A percentile compares a stretch with the other conserved stretches of the same genome.
Conservation (phyloP, 2,888 invertebrate species). For the Monoplex corrugatus region DNA sequence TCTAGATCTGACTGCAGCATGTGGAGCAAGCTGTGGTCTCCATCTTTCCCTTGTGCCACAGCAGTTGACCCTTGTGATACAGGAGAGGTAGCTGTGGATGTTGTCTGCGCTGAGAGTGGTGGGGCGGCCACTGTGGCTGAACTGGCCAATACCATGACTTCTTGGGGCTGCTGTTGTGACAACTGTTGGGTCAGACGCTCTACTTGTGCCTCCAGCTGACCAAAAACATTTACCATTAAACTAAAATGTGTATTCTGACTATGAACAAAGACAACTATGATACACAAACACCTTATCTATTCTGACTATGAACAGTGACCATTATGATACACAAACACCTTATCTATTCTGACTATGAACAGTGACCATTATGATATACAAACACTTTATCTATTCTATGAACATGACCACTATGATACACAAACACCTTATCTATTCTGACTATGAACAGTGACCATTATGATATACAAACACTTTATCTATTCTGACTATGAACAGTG, state of each 20-base stretch:
- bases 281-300: neutral
- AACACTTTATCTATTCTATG: no score
- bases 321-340: no score
- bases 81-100: constrained; percentile 38
- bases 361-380: no score
- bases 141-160: constrained; percentile 37
- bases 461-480: no score
- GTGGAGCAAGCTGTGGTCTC: constrained; percentile 67
- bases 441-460: no score
- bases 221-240: neutral
- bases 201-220: constrained; percentile 68
- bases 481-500: no score
- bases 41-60: constrained; percentile 54
- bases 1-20: constrained; percentile 75
- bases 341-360: no score
- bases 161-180: constrained; percentile 63
- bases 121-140: neutral
- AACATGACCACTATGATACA: no score
- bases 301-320: no score
- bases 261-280: no score
- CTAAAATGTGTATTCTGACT: no score
- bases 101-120: neutral
- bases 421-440: no score
- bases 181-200: constrained; percentile 66
- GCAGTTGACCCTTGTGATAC: neutral